Base-by-base conservation (phyloP, 1,140 invertebrate species). In the Drosophila kepulauana region DNA sequence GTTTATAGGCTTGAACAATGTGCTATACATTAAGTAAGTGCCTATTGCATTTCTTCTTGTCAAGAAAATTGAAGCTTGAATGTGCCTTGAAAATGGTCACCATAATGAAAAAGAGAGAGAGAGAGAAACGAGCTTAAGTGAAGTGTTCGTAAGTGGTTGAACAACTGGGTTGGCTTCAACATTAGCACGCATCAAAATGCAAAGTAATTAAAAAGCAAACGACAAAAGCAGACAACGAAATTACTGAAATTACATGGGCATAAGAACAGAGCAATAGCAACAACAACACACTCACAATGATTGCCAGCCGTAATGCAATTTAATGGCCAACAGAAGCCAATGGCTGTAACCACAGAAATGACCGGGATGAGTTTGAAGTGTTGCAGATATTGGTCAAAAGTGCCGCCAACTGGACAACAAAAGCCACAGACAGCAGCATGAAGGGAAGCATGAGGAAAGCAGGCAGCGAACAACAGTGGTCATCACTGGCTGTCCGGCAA, bases 371-470 rank as follows among this genome's bases (percentile, higher is more conserved):
- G 76, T 80, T 76, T 89, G 75, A 89, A 88, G 85, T 88, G 85
- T 79, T 88, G 78, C 85, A 89, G 85, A 88, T 89, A 79, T 89
- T 88, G 85, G 85, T 84, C 78, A 89, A 79, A 89, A 85, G 81
- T 89, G 74, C 81, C 69, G 65, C 70, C 77, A 58, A 68, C 57
- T 67, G 61, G 45, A 62, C 74, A 75, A 76, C 82, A 86, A 88
- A 75, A 79, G 74, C 78, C 74, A 54, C 76, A 77, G 33, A 11
- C 13, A 52, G 38, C 57, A 52, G 35, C 35, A 13, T 16, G 6
- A 48, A n/a, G n/a, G 11, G 13, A 30, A 52, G 4, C 10, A 30
- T 16, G 11, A 11, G 2, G 8, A 30, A 5, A 33, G 20, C 6
- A 13, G 28, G 28, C 38, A 15, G 38, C 10, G 20, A 13, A 8